Conservation (phyloP, 2,797 vertebrate genomes). For the Phataginus tricuspis region DNA sequence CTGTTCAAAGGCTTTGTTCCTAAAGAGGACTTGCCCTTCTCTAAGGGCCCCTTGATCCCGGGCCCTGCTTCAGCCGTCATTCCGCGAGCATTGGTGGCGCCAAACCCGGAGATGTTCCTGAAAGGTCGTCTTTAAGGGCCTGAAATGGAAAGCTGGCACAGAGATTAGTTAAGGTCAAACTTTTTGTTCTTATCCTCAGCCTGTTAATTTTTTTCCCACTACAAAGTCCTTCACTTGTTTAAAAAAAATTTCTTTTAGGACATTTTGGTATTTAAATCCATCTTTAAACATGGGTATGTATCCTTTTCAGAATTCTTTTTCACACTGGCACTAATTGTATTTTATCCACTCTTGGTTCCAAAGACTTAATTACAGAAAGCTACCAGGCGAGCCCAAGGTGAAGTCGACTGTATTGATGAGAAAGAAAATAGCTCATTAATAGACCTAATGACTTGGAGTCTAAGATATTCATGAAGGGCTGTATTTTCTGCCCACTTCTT, state of each 20-base stretch:
- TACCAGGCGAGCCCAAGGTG: background rate
- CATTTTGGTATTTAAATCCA: constrained; percentile 1
- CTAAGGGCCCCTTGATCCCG: background rate
- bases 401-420: background rate
- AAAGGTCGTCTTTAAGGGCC: background rate
- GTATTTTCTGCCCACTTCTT: background rate
- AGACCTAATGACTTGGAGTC: background rate
- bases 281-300: background rate
- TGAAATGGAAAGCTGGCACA: background rate
- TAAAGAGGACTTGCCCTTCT: background rate
- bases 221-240: background rate
- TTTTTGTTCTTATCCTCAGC: background rate
- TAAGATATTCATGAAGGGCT: background rate
- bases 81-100: background rate
- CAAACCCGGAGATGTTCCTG: background rate
- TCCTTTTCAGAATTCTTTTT: background rate
- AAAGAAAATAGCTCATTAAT: background rate
- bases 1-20: background rate
- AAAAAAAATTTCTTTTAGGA: background rate
- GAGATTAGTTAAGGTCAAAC: background rate
- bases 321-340: background rate
- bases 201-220: background rate
- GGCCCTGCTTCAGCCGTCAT: background rate
- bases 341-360: background rate
- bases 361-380: constrained; percentile 37